Base-by-base conservation (phyloP, 64 coral and sea anemone species). In the Astreopora myriophthalma region DNA sequence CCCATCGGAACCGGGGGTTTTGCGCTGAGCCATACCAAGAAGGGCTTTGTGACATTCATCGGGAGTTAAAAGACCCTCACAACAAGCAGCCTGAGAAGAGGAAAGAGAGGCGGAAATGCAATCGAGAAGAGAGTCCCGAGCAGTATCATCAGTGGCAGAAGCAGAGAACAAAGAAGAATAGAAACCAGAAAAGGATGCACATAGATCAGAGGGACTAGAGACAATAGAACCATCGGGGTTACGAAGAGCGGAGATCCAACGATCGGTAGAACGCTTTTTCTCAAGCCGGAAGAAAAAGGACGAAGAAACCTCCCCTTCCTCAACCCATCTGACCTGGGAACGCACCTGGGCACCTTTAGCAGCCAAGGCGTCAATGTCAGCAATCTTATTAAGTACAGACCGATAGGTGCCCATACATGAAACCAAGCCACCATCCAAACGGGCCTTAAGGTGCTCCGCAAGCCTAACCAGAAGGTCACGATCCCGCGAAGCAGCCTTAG, bases 291-390 rank as follows among this genome's bases (percentile, higher is more conserved):
- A 62, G 37, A 91, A 91, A 33, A 51, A 91, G 2, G 75, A 34
- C 1, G 76, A 81, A 5, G 89, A 91, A 11, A 64, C 42, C 1
- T 91, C 89, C 0, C 89, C 89, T 17, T 81, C 75, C 32, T 91
- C 89, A 71, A 82, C 29, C 89, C 89, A 91, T 10, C 33, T 1
- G 7, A 30, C 63, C 23, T 63, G 8, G 0, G 76, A 87, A 5
- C 83, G 29, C 1, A 93, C 34, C 48, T 93, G 83, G 11, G 91
- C 73, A 6, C 71, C 91, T 6, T 32, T 36, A 36, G 81, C 84
- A 9, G 58, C 51, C 35, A 1, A 0, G 0, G 17, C 0, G 3
- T 86, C 80, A 42, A 79, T 12, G 8, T 76, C 40, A 5, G 51
- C 13, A n/a, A 63, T 24, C 46, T 89, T 8, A 8, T 34, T 1